A percentile compares a stretch with the other conserved stretches of the same genome.
phyloP scores from a whole-genome alignment of 2,113 vertebrate species.

The Todiramphus saurophagus region DNA sequence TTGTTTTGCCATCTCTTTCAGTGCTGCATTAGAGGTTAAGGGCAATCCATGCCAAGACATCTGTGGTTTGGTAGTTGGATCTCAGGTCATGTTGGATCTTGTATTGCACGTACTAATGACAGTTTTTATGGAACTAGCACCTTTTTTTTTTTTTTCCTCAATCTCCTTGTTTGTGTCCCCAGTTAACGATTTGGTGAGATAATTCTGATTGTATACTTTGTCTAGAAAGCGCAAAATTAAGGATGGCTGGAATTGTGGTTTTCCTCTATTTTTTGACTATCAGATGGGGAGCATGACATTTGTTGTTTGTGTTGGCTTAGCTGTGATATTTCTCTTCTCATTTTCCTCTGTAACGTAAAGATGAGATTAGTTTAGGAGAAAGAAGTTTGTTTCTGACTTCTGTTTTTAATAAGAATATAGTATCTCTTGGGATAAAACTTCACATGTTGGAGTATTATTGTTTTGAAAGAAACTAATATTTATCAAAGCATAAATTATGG shows the following conservation, averaged over 20 bases:
- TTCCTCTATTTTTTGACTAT: neutral
- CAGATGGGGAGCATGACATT: neutral
- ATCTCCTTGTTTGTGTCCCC: neutral
- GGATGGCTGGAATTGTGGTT: neutral
- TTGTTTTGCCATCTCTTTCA: neutral
- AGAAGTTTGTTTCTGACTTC: neutral
- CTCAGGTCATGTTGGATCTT: neutral
- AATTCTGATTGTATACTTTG: neutral
- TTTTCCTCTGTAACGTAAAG: conserved; percentile 1
- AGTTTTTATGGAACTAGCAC: neutral
- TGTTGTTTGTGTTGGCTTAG: conserved; percentile 30
- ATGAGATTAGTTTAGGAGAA: neutral
- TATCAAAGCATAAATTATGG: neutral
- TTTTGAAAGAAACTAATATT: conserved; percentile 3
- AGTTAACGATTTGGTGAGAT: neutral
- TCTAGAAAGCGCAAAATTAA: neutral
- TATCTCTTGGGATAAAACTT: neutral
- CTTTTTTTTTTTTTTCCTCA: neutral
- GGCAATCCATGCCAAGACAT: neutral
- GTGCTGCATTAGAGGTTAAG: neutral
- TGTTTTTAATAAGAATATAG: neutral
- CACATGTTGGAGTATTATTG: neutral
- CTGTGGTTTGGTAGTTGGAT: neutral
- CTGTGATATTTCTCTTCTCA: conserved; percentile 11
- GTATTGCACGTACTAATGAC: neutral